Conservation (phyloP, 2,797 vertebrate genomes). For the Eidolon dupreanum region DNA sequence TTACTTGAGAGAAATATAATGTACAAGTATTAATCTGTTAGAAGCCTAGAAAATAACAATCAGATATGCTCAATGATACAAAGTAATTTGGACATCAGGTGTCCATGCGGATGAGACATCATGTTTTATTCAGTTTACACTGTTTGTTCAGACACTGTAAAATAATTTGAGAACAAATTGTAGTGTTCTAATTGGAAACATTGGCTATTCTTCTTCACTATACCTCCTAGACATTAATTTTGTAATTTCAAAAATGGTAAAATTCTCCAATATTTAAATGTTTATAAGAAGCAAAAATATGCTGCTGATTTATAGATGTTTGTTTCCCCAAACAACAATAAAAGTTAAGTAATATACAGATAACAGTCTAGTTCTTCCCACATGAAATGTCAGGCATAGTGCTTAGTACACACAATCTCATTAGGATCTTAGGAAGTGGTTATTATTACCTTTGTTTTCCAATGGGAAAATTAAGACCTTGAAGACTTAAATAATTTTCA, state of each 20-base stretch:
- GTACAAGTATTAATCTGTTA: slow-evolving; percentile 1
- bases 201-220: neutral
- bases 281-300: neutral
- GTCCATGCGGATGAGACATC: neutral
- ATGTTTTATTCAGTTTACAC: slow-evolving; percentile 30
- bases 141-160: slow-evolving; percentile 9
- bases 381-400: neutral
- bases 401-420: neutral
- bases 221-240: neutral
- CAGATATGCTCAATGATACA: neutral
- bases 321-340: neutral
- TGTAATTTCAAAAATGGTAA: neutral
- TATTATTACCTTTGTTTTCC: neutral
- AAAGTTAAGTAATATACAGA: neutral
- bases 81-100: neutral
- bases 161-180: slow-evolving; percentile 39
- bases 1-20: neutral
- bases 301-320: neutral
- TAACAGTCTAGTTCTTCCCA: neutral
- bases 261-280: neutral
- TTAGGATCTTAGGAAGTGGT: neutral
- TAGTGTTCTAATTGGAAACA: slow-evolving; percentile 14
- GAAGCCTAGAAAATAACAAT: slow-evolving; percentile 35
- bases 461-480: neutral
- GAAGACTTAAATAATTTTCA: neutral